Conservation (phyloP, 2,797 vertebrate genomes). For the Thaleichthys pacificus region DNA sequence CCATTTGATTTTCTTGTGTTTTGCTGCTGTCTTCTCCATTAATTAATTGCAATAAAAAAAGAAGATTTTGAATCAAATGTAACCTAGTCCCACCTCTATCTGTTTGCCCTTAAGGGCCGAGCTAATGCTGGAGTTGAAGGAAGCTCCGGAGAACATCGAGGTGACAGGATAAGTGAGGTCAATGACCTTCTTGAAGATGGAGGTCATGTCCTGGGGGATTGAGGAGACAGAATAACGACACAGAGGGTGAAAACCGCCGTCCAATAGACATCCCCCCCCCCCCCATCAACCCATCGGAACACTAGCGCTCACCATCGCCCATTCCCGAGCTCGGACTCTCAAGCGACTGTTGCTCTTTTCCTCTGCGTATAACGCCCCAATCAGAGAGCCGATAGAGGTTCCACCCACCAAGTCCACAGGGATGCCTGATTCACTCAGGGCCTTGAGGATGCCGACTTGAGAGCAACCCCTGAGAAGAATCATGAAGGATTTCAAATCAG, state of each 20-base stretch:
- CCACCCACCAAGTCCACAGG: constrained; percentile 91
- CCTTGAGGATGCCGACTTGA: constrained; percentile 87
- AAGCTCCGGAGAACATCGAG: constrained; percentile 91
- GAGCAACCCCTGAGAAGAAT: constrained; percentile 82
- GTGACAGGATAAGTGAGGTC: constrained; percentile 94
- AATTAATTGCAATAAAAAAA: background rate
- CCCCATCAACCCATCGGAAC: no score
- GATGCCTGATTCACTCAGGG: constrained; percentile 85
- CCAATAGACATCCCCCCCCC: no score
- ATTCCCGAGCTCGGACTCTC: constrained; percentile 86
- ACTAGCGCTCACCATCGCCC: constrained; percentile 84
- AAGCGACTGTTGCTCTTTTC: constrained; percentile 87
- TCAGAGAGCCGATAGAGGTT: constrained; percentile 90
- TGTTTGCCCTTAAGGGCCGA: constrained; percentile 85
- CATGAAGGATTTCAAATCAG: background rate
- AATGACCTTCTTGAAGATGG: constrained; percentile 82
- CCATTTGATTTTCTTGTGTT: no score
- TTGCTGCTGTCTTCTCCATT: background rate
- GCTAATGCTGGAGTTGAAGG: constrained; percentile 86
- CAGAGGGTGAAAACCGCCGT: no score
- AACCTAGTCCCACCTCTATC: constrained; percentile 80
- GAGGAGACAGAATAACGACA: no score
- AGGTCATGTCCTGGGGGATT: constrained; percentile 83
- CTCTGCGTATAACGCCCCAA: constrained; percentile 89
- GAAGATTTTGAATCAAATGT: background rate